These are phyloP conservation scores for Oikopleura albicans DNA, from an alignment of 23 tunicate species.

Conservation along the genomic window DNA sequence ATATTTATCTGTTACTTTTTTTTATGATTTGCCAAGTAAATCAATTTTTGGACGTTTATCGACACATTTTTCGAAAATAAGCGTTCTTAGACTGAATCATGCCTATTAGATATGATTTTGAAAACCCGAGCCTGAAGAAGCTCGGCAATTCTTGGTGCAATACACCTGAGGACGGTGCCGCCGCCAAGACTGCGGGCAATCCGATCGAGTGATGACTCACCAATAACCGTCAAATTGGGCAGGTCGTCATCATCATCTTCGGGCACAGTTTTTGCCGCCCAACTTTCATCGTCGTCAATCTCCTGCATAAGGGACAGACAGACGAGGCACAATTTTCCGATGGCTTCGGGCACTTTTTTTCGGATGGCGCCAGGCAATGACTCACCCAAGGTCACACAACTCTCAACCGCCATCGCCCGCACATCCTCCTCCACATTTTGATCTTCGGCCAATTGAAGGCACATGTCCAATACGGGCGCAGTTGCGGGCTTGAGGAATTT, in stretches of 20 bases:
- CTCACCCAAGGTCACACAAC: constrained; percentile 63
- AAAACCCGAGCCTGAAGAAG: constrained; percentile 56
- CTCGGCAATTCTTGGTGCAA: constrained; percentile 59
- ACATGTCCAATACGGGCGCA: constrained; percentile 26
- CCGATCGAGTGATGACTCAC: constrained; percentile 36
- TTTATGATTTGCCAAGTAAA: too few species aligned
- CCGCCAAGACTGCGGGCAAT: constrained; percentile 93
- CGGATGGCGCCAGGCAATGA: constrained; percentile 66
- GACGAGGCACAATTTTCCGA: not conserved
- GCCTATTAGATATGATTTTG: too few species aligned
- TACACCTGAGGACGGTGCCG: constrained; percentile 45
- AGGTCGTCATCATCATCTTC: constrained; percentile 48
- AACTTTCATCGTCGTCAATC: constrained; percentile 44
- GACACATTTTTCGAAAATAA: too few species aligned
- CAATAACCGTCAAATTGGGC: not conserved
- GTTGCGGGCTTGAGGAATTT: constrained; percentile 45
- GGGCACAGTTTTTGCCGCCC: constrained; percentile 56
- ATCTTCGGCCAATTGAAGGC: constrained; percentile 40
- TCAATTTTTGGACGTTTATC: too few species aligned
- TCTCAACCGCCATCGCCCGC: constrained; percentile 60
- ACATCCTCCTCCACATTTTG: constrained; percentile 43
- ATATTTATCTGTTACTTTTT: too few species aligned
- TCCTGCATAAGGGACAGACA: not conserved
- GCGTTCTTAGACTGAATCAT: too few species aligned
- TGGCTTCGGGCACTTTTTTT: constrained; percentile 28